These are phyloP conservation scores for Dreissena polymorpha DNA, from an alignment of 1,140 invertebrate species.

Conservation along the genomic window DNA sequence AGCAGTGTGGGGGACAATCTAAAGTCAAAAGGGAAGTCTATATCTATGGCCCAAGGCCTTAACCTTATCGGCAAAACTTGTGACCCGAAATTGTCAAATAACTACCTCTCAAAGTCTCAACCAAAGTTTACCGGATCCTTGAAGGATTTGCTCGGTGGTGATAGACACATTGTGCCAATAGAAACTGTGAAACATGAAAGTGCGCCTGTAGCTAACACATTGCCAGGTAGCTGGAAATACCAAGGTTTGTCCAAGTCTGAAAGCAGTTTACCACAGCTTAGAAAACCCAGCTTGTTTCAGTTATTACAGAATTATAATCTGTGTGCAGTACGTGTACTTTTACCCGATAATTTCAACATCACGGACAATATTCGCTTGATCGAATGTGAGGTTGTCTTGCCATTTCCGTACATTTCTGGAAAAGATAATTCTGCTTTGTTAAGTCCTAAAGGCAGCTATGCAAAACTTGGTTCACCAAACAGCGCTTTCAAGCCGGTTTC, in stretches of 20 bases:
- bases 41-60: constrained; percentile 52
- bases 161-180: constrained; percentile 50
- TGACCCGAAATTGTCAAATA: neutral
- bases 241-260: constrained; percentile 27
- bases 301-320: constrained; percentile 50
- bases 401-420: constrained; percentile 27
- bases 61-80: constrained; percentile 22
- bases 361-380: constrained; percentile 44
- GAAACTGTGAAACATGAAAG: constrained; percentile 41
- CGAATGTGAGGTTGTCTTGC: constrained; percentile 49
- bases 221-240: constrained; percentile 42
- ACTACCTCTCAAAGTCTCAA: constrained; percentile 47
- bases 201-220: constrained; percentile 11
- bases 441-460: constrained; percentile 50
- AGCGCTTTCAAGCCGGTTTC: constrained; percentile 46
- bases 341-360: constrained; percentile 36
- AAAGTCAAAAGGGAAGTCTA: constrained; percentile 35
- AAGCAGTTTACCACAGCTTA: constrained; percentile 26
- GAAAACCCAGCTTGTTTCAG: constrained; percentile 55
- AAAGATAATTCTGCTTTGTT: constrained; percentile 7
- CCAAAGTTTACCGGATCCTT: constrained; percentile 52
- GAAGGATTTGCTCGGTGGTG: constrained; percentile 47
- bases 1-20: neutral
- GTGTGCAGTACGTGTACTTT: constrained; percentile 38
- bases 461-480: constrained; percentile 49